Base-by-base conservation (phyloP, 1,140 invertebrate genomes). In the Panulirus ornatus region DNA sequence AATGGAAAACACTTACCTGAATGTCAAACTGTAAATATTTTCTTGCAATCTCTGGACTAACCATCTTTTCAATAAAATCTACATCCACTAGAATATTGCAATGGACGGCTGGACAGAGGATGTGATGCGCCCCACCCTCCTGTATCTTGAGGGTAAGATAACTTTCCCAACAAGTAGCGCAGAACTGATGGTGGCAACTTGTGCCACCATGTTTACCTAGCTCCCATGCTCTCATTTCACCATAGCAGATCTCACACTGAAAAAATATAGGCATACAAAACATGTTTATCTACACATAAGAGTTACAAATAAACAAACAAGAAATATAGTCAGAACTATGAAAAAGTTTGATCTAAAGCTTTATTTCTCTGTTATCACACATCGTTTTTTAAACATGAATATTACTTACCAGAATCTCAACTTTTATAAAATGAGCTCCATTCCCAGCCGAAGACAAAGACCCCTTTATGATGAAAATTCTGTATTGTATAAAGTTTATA, bases 21-120 rank as follows among this genome's bases (percentile, higher is more conserved):
- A 97, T 96, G 93, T 97, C 96, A 94, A 96, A 96, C 93, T 96
- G 95, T 19, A 96, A 93, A 93, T 96, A 96, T 92, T 95, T 94
- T 51, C 95, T 93, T 54, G 96, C 95, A 94, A 96, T 96, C 84
- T 96, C 95, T 44, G 95, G 94, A 84, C 95, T 95, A 9, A 97
- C 96, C 75, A 96, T 93, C 87, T 94, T 95, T 93, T 96, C 96
- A 82, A 97, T 96, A 9, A 96, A 93, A 91, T 96, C 96, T 16
- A 96, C 95, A 63, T 96, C 96, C 38, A 96, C 96, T n/a, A 96
- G 93, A 90, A 95, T 95, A 85, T 95, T 94, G 93, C 96, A 97
- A 78, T 95, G 94, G 93, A 94, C 96, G 36, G 95, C 96, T 38
- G 96, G 96, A 93, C 96, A 97, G 2, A 95, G 94, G 58, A 96